Evolutionary conservation across 2,113 vertebrate genomes (phyloP).

Genomic region (Strigops habroptila): DNA sequence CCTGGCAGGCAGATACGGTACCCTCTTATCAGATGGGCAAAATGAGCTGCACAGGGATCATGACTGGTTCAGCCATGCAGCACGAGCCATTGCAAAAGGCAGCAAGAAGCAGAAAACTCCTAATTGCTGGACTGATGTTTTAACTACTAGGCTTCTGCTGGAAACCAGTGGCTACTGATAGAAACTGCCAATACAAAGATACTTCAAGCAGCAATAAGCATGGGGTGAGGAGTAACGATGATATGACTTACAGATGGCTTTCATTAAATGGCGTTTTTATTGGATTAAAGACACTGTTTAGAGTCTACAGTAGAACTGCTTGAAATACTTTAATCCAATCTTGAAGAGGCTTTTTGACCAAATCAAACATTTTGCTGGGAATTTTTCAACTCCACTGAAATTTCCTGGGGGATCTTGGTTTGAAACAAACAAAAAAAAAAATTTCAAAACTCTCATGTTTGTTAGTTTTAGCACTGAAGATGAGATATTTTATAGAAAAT

Average conservation of each 20-base stretch:
- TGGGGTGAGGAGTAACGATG: neutral
- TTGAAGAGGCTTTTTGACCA: slow-evolving; percentile 22
- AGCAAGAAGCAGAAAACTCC: neutral
- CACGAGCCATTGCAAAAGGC: accelerated
- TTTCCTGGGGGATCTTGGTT: neutral
- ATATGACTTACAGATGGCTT: slow-evolving; percentile 18
- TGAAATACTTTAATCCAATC: slow-evolving; percentile 44
- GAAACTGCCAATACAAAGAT: neutral
- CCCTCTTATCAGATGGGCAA: slow-evolving; percentile 46
- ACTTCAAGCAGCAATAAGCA: neutral
- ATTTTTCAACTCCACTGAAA: slow-evolving; percentile 30
- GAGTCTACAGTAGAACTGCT: neutral
- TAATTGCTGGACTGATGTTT: neutral
- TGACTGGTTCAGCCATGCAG: neutral
- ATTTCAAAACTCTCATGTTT: neutral
- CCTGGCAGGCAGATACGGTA: neutral
- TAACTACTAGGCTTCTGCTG: neutral
- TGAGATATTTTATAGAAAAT: neutral
- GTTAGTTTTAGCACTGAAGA: neutral
- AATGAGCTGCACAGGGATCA: neutral
- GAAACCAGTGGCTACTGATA: neutral
- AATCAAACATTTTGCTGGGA: slow-evolving; percentile 24
- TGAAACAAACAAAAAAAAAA: neutral
- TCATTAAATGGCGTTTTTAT: slow-evolving; percentile 44
- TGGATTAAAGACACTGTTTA: slow-evolving; percentile 16